Base-by-base conservation (phyloP, 2,113 vertebrate genomes). In the Callithrix jacchus region DNA sequence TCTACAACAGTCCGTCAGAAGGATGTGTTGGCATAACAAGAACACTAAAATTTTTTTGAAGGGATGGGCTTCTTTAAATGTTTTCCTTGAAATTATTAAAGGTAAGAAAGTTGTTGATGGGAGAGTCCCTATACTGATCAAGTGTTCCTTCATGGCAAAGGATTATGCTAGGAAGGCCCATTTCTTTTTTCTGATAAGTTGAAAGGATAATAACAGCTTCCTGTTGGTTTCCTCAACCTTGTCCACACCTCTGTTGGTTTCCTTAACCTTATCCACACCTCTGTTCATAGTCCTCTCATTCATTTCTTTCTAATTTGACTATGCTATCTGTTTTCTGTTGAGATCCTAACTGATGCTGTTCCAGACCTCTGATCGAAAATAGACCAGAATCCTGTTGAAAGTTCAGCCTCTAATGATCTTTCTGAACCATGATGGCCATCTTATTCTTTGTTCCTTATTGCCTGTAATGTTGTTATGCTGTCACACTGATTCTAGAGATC, bases 81-180 rank as follows among this genome's bases (percentile, higher is more conserved):
- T 56, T 89, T 96, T 95, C 27, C 64, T 93, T 86, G 35, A 95
- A 89, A 93, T 81, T 80, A 85, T n/a, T 87, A 74, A 94, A 45
- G 17, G 27, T 47, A 95, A 87, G 13, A 73, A 96, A 74, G 32
- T n/a, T 64, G 21, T 85, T 82, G 40, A 49, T 56, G 32, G 52
- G 30, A 71, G 13, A 92, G 47, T 68, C 32, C 12, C 61, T 74
- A 18, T 40, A 27, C 10, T 88, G 12, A 40, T 68, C 23, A 93
- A 89, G 11, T 54, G 37, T 61, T 18, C 25, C 27, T 68, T 85
- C 45, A 68, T 49, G 35, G n/a, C 66, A 91, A 95, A 88, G 14
- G 42, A 21, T 93, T 66, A 8, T 84, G 10, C 9, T 37, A 35
- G 68, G 40, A 89, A 80, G 61, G 49, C 17, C 32, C 71, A 32